These are phyloP conservation scores for Monochamus saltuarius DNA, from an alignment of 1,140 invertebrate genomes.

Conservation along the genomic window DNA sequence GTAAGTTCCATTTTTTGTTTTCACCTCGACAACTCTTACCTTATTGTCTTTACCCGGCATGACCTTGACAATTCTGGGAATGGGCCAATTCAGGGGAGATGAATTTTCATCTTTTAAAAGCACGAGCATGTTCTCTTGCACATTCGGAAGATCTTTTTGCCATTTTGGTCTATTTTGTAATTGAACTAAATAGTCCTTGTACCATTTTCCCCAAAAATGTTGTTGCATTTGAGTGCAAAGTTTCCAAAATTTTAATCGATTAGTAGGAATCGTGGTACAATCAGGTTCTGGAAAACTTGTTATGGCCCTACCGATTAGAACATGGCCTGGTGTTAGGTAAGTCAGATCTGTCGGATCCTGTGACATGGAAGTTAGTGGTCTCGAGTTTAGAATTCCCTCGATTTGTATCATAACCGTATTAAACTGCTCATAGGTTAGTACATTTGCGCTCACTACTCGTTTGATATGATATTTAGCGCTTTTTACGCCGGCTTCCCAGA, in stretches of 20 bases:
- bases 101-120: too few species aligned
- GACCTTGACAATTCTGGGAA: conserved; percentile 2
- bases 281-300: not conserved
- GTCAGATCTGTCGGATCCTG: conserved; percentile 41
- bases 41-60: conserved; percentile 11
- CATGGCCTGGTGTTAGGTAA: conserved; percentile 33
- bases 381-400: conserved; percentile 42
- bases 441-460: not conserved
- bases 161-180: conserved; percentile 19
- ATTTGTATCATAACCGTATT: conserved; percentile 38
- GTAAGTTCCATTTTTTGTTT: too few species aligned
- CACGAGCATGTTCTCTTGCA: too few species aligned
- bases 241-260: conserved; percentile 1
- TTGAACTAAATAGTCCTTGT: conserved; percentile 23
- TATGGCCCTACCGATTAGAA: not conserved
- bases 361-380: conserved; percentile 37
- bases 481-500: too few species aligned
- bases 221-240: conserved; percentile 19
- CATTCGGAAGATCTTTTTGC: not conserved
- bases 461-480: conserved; percentile 12
- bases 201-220: conserved; percentile 31
- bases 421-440: conserved; percentile 40
- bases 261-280: too few species aligned
- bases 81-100: too few species aligned
- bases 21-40: conserved; percentile 19